phyloP scores from a whole-genome alignment of 2,113 vertebrate genomes.

The Stictonetta naevosa region DNA sequence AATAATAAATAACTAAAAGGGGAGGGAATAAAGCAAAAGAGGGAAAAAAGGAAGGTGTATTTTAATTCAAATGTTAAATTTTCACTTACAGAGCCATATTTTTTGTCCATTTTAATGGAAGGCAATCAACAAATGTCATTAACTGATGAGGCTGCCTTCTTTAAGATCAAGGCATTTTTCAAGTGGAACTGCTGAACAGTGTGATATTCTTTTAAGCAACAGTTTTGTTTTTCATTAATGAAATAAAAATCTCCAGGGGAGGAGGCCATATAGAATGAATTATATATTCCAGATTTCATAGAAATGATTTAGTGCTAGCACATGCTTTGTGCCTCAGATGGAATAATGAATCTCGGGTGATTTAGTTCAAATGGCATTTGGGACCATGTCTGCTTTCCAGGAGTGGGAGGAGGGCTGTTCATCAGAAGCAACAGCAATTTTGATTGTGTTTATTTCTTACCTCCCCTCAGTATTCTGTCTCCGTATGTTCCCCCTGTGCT shows the following conservation, averaged over 20 bases:
- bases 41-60: not conserved
- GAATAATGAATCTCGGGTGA: constrained; percentile 3
- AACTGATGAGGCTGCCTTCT: constrained; percentile 19
- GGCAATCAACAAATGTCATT: not conserved
- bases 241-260: constrained; percentile 49
- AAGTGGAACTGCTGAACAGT: constrained; percentile 25
- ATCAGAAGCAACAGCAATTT: not conserved
- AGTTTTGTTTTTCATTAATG: constrained; percentile 64
- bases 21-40: not conserved
- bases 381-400: not conserved
- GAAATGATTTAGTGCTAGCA: constrained; percentile 43
- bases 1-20: not conserved
- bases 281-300: constrained; percentile 46
- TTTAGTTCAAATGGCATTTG: constrained; percentile 27
- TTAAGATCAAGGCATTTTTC: constrained; percentile 33
- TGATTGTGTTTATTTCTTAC: not conserved
- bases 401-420: not conserved
- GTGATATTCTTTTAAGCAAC: not conserved
- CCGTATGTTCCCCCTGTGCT: not conserved
- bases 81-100: not conserved
- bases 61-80: constrained; percentile 41
- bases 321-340: not conserved
- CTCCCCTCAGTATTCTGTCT: not conserved
- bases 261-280: not conserved
- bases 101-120: constrained; percentile 2